These are phyloP conservation scores for Eupithecia centaureata DNA, from an alignment of 2,888 invertebrate species.

Conservation along the genomic window DNA sequence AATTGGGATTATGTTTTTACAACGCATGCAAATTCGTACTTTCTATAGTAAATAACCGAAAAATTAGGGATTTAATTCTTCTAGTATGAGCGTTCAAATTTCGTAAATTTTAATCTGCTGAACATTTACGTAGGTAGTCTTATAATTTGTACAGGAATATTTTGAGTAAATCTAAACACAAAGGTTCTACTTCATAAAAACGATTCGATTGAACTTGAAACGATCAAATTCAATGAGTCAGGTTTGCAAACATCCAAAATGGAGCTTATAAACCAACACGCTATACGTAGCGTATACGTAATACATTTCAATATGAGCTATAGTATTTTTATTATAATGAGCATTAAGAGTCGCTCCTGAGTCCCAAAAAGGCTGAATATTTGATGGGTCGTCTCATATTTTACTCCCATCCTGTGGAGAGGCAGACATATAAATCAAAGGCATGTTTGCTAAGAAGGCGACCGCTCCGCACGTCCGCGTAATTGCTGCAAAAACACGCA, in stretches of 20 bases:
- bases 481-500: constrained; percentile 81
- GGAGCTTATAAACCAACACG: constrained; percentile 41
- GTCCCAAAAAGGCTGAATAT: constrained; percentile 77
- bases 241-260: constrained; percentile 61
- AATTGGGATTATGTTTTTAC: too few species aligned
- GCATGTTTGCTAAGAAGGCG: constrained; percentile 72
- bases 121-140: too few species aligned
- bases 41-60: not conserved
- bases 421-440: constrained; percentile 81
- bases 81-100: too few species aligned
- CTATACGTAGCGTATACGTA: constrained; percentile 47
- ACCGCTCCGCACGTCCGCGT: constrained; percentile 74
- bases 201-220: not conserved
- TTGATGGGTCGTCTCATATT: constrained; percentile 80
- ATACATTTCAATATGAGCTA: constrained; percentile 73
- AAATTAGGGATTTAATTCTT: too few species aligned
- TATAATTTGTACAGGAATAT: too few species aligned
- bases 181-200: not conserved
- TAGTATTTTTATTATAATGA: constrained; percentile 82
- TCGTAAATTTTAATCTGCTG: too few species aligned
- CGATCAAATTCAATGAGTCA: constrained; percentile 30
- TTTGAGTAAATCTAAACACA: too few species aligned
- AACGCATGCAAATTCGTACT: not conserved
- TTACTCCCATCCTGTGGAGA: constrained; percentile 70
- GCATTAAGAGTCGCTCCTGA: constrained; percentile 69